phyloP scores from a whole-genome alignment of 2,797 vertebrate genomes.

The Malacoraja senta region DNA sequence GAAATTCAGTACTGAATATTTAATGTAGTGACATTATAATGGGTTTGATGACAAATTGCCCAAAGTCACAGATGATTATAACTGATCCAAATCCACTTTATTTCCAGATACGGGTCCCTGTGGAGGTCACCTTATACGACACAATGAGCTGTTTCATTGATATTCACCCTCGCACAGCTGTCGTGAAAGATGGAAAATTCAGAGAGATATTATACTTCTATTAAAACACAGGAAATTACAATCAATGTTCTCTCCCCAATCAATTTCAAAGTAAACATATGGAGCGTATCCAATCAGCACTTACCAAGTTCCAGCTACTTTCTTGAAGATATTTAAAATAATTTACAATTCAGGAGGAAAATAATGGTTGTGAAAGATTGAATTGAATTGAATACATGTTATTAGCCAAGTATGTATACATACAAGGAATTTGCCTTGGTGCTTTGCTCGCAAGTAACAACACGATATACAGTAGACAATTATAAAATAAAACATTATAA shows the following conservation, averaged over 20 bases:
- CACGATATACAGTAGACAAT: too few species aligned
- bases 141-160: background rate
- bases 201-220: background rate
- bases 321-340: background rate
- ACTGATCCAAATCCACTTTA: background rate
- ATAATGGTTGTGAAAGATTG: background rate
- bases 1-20: background rate
- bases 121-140: background rate
- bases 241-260: background rate
- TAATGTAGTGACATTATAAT: background rate
- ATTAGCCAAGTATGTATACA: too few species aligned
- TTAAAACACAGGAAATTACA: background rate
- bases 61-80: background rate
- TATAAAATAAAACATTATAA: too few species aligned
- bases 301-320: background rate
- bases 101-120: background rate
- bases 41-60: background rate
- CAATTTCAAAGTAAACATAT: background rate
- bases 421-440: too few species aligned
- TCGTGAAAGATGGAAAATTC: background rate
- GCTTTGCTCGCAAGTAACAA: too few species aligned
- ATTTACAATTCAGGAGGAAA: background rate
- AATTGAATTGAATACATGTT: too few species aligned
- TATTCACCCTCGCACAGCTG: background rate
- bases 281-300: background rate